Evolutionary conservation across 2,888 invertebrate species (phyloP).

Genomic region (Lepidochitona cinerea): DNA sequence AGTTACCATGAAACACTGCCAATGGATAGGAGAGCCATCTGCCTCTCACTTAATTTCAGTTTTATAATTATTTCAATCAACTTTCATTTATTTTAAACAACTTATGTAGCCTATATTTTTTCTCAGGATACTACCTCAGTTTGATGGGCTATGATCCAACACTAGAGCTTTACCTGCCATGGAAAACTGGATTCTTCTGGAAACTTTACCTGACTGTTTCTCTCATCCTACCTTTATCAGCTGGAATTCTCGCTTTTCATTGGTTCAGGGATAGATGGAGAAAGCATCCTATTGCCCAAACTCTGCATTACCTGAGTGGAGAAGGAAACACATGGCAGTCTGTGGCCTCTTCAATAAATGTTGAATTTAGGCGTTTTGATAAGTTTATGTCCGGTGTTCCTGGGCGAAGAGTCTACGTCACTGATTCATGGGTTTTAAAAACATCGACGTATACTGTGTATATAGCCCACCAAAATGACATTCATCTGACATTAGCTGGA

Average conservation of each 20-base stretch:
- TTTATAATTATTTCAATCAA: too few relatives aligned
- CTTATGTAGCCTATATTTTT: slow-evolving; percentile 1
- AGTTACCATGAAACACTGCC: too few relatives aligned
- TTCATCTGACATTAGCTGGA: slow-evolving; percentile 81
- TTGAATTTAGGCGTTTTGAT: slow-evolving; percentile 78
- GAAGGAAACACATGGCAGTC: slow-evolving; percentile 74
- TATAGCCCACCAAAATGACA: slow-evolving; percentile 84
- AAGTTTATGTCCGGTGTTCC: slow-evolving; percentile 69
- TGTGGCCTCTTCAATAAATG: slow-evolving; percentile 81
- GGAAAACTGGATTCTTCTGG: slow-evolving; percentile 40
- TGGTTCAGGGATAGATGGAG: slow-evolving; percentile 82
- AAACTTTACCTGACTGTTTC: slow-evolving; percentile 45
- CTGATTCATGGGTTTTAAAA: slow-evolving; percentile 91
- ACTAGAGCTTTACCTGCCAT: slow-evolving; percentile 42
- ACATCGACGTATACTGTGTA: slow-evolving; percentile 82
- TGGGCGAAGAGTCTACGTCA: slow-evolving; percentile 72
- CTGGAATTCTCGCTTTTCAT: slow-evolving; percentile 74
- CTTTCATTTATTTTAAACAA: too few relatives aligned
- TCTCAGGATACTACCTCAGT: slow-evolving; percentile 63
- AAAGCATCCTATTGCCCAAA: slow-evolving; percentile 82
- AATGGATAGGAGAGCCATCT: too few relatives aligned
- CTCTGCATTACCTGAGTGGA: slow-evolving; percentile 72
- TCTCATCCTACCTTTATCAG: slow-evolving; percentile 71
- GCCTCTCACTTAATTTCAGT: too few relatives aligned
- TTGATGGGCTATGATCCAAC: slow-evolving; percentile 49